Base-by-base conservation (phyloP, 2,888 invertebrate species). In the Cyclophora albipunctata region DNA sequence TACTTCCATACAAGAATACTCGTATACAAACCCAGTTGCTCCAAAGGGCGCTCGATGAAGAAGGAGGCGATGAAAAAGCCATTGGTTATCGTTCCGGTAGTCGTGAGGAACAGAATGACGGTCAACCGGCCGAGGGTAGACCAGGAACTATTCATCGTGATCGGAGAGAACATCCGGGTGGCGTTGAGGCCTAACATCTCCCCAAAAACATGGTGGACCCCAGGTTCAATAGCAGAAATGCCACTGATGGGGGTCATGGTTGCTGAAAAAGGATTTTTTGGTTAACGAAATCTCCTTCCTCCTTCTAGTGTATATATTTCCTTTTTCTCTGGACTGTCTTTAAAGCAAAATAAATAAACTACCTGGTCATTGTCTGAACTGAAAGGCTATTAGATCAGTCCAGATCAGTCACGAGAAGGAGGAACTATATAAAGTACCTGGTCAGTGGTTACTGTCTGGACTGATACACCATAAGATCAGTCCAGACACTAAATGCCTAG, bases 71-170 rank as follows among this genome's bases (percentile, higher is more conserved):
- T 58, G 35, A 76, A 82, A 41, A 76, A 81, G 0, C 73, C 72
- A 7, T 81, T 81, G 45, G 73, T 50, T 0, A 60, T 61, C 0
- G 67, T 63, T 1, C 81, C 81, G 0, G 69, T 2, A 0, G 50
- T 48, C 0, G 71, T 47, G 34, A 57, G 60, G 0, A 57, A 3
- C 0, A 73, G 41, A n/a, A 78, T 47, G 7, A 93, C 78, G 4
- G 94, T 71, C 0, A 95, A 86, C 7, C 93, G 84, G 2, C 90
- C 91, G 34, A 94, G 87, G 34, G 92, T 86, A 3, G 94, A 91
- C 94, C 94, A 94, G 52, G 92, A 92, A 0, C 90, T 81, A 59
- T 90, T 91, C 34, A 94, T 69, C 0, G 92, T 92, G 34, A 93
- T 91, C 3, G 93, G 93, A 0, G 93, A 93, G 35, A 65, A 76